A percentile compares a stretch with the other conserved stretches of the same genome.
phyloP scores from a whole-genome alignment of 2,888 invertebrate species.

The Trissonchulus latispiculum region DNA sequence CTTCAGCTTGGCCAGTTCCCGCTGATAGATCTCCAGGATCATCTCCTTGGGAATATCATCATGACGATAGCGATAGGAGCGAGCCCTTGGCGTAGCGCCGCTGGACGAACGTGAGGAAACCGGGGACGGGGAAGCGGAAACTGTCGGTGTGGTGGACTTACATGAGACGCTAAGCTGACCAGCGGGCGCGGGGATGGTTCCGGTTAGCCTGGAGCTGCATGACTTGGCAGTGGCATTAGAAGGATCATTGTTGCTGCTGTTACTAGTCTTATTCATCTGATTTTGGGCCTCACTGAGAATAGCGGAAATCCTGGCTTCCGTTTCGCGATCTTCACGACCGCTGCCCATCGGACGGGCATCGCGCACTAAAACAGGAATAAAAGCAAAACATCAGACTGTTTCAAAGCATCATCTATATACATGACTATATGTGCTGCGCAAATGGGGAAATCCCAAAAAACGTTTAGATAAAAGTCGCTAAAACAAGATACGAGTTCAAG shows the following conservation, averaged over 20 bases:
- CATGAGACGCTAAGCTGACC: no score
- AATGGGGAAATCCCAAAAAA: no score
- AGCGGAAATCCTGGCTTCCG: conserved; percentile 83
- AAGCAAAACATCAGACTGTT: no score
- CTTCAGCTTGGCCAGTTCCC: conserved; percentile 85
- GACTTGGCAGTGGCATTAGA: not conserved
- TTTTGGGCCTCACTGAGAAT: conserved; percentile 77
- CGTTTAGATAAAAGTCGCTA: no score
- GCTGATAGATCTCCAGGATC: conserved; percentile 84
- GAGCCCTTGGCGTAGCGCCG: not conserved
- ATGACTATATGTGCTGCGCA: no score
- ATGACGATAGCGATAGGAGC: conserved; percentile 63
- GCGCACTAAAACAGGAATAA: conserved; percentile 9
- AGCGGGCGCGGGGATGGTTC: not conserved
- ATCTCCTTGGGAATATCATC: conserved; percentile 93
- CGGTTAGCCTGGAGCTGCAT: not conserved
- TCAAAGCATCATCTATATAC: no score
- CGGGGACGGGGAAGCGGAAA: not conserved
- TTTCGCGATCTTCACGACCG: conserved; percentile 54
- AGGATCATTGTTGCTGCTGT: not conserved
- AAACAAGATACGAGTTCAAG: no score
- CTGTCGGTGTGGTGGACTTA: not conserved
- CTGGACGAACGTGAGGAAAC: not conserved
- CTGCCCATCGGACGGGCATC: conserved; percentile 8
- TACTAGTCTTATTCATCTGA: conserved; percentile 39